phyloP scores from a whole-genome alignment of 2,888 invertebrate species.

The Ditula angustiorana region DNA sequence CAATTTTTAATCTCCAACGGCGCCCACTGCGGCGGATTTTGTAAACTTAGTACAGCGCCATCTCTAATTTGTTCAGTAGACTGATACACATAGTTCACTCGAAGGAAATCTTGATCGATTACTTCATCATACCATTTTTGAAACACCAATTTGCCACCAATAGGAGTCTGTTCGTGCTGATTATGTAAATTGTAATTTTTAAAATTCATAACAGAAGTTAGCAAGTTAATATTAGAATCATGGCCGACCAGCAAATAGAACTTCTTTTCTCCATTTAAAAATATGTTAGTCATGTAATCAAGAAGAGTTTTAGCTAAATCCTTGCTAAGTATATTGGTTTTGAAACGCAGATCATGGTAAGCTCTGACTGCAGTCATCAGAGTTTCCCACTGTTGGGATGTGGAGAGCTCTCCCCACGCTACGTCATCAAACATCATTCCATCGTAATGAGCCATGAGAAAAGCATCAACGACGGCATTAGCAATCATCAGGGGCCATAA shows the following conservation, averaged over 20 bases:
- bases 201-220: slow-evolving; percentile 59
- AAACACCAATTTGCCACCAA: slow-evolving; percentile 72
- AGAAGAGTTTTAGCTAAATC: slow-evolving; percentile 61
- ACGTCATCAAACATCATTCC: slow-evolving; percentile 59
- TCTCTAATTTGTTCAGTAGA: slow-evolving; percentile 59
- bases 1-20: slow-evolving; percentile 58
- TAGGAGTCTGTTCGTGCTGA: slow-evolving; percentile 66
- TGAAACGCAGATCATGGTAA: slow-evolving; percentile 66
- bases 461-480: slow-evolving; percentile 62
- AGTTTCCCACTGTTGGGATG: slow-evolving; percentile 56
- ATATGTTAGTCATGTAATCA: slow-evolving; percentile 56
- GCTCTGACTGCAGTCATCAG: slow-evolving; percentile 56
- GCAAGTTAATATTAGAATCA: slow-evolving; percentile 66
- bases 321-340: slow-evolving; percentile 53
- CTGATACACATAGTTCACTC: slow-evolving; percentile 67
- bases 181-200: slow-evolving; percentile 56
- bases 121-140: slow-evolving; percentile 65
- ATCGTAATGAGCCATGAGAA: slow-evolving; percentile 73
- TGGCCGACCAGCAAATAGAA: slow-evolving; percentile 67
- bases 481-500: slow-evolving; percentile 60
- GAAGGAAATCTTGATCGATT: slow-evolving; percentile 54
- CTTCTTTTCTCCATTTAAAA: slow-evolving; percentile 50
- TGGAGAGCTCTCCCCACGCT: slow-evolving; percentile 67
- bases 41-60: slow-evolving; percentile 49
- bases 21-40: slow-evolving; percentile 57